Evolutionary conservation across 1,140 invertebrate species (phyloP).

Genomic region (Magallana angulata): DNA sequence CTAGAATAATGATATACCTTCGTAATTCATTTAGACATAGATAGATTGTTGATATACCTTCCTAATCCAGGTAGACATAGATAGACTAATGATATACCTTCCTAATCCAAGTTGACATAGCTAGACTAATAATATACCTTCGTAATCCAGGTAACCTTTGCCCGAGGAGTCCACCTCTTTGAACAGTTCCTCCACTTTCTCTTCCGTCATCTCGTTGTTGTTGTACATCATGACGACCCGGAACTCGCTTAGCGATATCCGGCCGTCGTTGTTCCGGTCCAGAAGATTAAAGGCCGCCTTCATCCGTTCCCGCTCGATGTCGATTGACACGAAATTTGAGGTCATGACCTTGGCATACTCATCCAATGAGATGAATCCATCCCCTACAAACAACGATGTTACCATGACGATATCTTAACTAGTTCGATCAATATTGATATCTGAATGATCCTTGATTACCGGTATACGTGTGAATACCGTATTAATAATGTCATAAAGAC

Average conservation of each 20-base stretch:
- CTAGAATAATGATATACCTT: too few species aligned
- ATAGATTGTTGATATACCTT: too few species aligned
- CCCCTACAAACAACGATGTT: slow-evolving; percentile 29
- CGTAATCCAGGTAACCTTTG: slow-evolving; percentile 45
- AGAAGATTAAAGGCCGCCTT: slow-evolving; percentile 50
- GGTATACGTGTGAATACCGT: too few species aligned
- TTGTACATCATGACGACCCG: slow-evolving; percentile 1
- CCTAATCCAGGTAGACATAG: too few species aligned
- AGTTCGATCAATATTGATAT: too few species aligned
- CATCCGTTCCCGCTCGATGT: slow-evolving; percentile 53
- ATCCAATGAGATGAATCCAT: slow-evolving; percentile 54
- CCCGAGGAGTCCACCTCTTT: slow-evolving; percentile 40
- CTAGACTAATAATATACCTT: slow-evolving; percentile 12
- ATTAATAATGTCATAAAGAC: too few species aligned
- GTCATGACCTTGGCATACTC: slow-evolving; percentile 56
- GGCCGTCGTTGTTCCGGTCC: slow-evolving; percentile 45
- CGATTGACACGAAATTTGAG: slow-evolving; percentile 49
- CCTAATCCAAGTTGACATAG: too few species aligned
- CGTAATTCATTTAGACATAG: too few species aligned
- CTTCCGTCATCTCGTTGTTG: slow-evolving; percentile 31
- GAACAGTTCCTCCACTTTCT: slow-evolving; percentile 44
- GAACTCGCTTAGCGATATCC: slow-evolving; percentile 30
- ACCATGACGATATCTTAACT: background rate
- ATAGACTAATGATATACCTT: too few species aligned
- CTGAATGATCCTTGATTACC: too few species aligned